Conservation (phyloP, 2,797 vertebrate species). For the Acanthopagrus latus region DNA sequence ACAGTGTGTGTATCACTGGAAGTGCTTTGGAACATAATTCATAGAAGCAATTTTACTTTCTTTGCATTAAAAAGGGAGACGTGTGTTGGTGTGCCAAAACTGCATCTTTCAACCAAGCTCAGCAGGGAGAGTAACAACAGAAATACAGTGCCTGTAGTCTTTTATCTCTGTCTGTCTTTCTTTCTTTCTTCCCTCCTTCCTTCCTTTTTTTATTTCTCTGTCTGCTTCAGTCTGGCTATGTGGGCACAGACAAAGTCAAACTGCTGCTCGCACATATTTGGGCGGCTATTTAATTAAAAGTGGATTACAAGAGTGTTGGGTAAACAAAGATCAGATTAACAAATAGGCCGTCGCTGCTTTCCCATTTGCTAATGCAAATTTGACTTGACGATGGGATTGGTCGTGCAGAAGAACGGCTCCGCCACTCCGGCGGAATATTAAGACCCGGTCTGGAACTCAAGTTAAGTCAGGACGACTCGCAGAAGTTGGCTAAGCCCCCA, state of each 20-base stretch:
- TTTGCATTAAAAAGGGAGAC: conserved; percentile 50
- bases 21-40: conserved; percentile 40
- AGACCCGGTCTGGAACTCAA: conserved; percentile 88
- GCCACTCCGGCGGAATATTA: conserved; percentile 91
- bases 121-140: conserved; percentile 22
- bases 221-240: conserved; percentile 86
- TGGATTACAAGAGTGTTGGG: conserved; percentile 95
- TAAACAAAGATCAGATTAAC: conserved; percentile 99
- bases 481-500: conserved; percentile 86
- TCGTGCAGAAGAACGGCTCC: conserved; percentile 93
- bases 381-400: conserved; percentile 95
- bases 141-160: conserved; percentile 24
- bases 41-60: conserved; percentile 54
- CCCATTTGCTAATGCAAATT: conserved; percentile 99
- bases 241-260: conserved; percentile 97
- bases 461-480: conserved; percentile 80
- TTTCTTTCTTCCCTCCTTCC: conserved; percentile 7
- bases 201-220: conserved; percentile 27
- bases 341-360: conserved; percentile 93
- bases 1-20: conserved; percentile 37
- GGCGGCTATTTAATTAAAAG: conserved; percentile 99
- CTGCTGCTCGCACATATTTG: conserved; percentile 96
- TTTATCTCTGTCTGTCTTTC: conserved; percentile 23
- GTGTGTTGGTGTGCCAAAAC: conserved; percentile 21
- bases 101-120: conserved; percentile 41